Conservation (phyloP, 2,888 invertebrate species). For the Charanyca ferruginea region DNA sequence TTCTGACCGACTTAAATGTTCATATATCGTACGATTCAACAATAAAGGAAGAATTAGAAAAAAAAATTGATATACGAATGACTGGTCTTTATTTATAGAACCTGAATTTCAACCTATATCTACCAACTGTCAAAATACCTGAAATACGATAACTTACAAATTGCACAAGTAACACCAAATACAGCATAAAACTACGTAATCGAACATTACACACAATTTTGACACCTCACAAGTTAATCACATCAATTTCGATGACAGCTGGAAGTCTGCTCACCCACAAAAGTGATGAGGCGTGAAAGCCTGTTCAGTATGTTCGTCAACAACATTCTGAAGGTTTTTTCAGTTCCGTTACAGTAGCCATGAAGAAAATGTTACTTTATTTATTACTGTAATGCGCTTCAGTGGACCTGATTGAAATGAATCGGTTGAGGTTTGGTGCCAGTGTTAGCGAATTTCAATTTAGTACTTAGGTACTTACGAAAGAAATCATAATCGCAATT, state of each 20-base stretch:
- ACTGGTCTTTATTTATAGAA: neutral
- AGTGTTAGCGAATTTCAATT: conserved; percentile 23
- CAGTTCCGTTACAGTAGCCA: conserved; percentile 34
- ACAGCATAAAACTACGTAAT: conserved; percentile 7
- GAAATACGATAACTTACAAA: conserved; percentile 11
- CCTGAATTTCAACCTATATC: conserved; percentile 12
- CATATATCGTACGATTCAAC: neutral
- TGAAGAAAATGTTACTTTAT: conserved; percentile 33
- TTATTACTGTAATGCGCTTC: conserved; percentile 37
- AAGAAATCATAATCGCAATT: too few relatives aligned
- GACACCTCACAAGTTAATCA: conserved; percentile 30
- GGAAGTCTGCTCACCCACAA: conserved; percentile 33
- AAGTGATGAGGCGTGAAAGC: conserved; percentile 39
- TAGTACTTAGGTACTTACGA: too few relatives aligned
- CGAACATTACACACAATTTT: conserved; percentile 17
- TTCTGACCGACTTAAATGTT: too few relatives aligned
- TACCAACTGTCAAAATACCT: conserved; percentile 7
- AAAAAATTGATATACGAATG: too few relatives aligned
- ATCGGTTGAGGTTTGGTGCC: conserved; percentile 14
- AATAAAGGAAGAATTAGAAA: neutral
- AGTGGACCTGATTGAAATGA: conserved; percentile 34
- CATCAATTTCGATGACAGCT: conserved; percentile 35
- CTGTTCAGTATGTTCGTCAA: conserved; percentile 31
- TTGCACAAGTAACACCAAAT: conserved; percentile 11
- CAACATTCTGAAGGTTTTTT: conserved; percentile 22